phyloP scores from a whole-genome alignment of 2,797 vertebrate genomes.

The Microcaecilia unicolor region DNA sequence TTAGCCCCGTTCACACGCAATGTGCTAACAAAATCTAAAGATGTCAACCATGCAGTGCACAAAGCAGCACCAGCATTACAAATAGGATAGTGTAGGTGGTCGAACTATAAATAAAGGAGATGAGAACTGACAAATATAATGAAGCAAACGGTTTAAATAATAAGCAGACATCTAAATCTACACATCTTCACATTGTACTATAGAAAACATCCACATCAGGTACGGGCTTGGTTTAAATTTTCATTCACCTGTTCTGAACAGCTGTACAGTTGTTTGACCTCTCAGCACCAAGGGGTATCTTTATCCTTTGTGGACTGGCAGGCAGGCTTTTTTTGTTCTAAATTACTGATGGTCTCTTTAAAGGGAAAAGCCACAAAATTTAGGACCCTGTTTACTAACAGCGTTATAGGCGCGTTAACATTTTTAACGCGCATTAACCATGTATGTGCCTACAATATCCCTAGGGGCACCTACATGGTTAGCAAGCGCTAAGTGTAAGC shows the following conservation, averaged over 20 bases:
- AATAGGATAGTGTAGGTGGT: constrained; percentile 17
- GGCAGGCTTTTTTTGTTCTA: too few relatives aligned
- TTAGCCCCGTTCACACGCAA: constrained; percentile 12
- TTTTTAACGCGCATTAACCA: too few relatives aligned
- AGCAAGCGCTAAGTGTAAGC: too few relatives aligned
- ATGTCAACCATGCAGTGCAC: constrained; percentile 27
- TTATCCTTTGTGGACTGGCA: neutral
- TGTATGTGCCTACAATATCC: too few relatives aligned
- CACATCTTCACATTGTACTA: neutral
- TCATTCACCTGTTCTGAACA: constrained; percentile 13
- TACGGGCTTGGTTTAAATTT: constrained; percentile 20
- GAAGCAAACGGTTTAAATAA: constrained; percentile 7
- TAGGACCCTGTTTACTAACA: too few relatives aligned
- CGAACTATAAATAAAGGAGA: constrained; percentile 8
- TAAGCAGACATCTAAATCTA: constrained; percentile 25
- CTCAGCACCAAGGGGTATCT: constrained; percentile 12
- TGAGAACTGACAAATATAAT: constrained; percentile 12
- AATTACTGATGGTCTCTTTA: too few relatives aligned
- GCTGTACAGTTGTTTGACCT: constrained; percentile 37
- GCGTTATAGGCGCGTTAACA: too few relatives aligned
- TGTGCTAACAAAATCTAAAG: constrained; percentile 14
- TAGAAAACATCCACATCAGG: constrained; percentile 6
- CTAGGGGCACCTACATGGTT: too few relatives aligned
- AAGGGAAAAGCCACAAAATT: too few relatives aligned
- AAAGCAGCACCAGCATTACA: constrained; percentile 20